phyloP scores from a whole-genome alignment of 2,888 invertebrate species.

The Oconnorella tubifera region DNA sequence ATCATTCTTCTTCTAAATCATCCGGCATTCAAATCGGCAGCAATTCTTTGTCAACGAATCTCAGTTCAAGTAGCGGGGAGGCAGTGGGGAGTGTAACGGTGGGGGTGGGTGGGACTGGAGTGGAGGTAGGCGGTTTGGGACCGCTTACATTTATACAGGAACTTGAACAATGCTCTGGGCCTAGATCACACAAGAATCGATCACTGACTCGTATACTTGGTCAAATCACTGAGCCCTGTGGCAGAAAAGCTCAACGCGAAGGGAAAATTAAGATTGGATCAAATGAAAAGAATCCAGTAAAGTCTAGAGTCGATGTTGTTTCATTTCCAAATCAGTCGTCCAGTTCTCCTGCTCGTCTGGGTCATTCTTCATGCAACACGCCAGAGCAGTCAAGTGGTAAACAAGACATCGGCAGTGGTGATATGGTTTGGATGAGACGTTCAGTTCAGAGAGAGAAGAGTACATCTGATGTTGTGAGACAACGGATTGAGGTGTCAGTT shows the following conservation, averaged over 20 bases:
- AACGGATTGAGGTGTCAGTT: no score
- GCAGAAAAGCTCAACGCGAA: background rate
- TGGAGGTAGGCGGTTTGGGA: constrained; percentile 8
- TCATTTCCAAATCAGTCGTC: background rate
- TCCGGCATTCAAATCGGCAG: constrained; percentile 65
- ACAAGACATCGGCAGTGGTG: background rate
- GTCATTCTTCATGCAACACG: background rate
- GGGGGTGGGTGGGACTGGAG: background rate
- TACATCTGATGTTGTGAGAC: no score
- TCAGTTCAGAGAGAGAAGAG: background rate
- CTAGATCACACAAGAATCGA: constrained; percentile 12
- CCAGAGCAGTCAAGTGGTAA: background rate
- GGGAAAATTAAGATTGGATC: background rate
- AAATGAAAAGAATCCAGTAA: background rate
- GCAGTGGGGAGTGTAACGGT: background rate
- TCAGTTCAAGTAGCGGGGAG: constrained; percentile 39
- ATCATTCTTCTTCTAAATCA: constrained; percentile 54
- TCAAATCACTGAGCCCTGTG: constrained; percentile 6
- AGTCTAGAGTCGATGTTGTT: background rate
- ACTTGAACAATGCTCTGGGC: constrained; percentile 66
- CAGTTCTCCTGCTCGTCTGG: background rate
- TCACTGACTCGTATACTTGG: constrained; percentile 9
- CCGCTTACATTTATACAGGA: constrained; percentile 74
- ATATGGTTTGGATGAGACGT: background rate
- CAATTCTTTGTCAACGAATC: constrained; percentile 63